phyloP scores from a whole-genome alignment of 2,797 vertebrate genomes.

The Argya squamiceps region DNA sequence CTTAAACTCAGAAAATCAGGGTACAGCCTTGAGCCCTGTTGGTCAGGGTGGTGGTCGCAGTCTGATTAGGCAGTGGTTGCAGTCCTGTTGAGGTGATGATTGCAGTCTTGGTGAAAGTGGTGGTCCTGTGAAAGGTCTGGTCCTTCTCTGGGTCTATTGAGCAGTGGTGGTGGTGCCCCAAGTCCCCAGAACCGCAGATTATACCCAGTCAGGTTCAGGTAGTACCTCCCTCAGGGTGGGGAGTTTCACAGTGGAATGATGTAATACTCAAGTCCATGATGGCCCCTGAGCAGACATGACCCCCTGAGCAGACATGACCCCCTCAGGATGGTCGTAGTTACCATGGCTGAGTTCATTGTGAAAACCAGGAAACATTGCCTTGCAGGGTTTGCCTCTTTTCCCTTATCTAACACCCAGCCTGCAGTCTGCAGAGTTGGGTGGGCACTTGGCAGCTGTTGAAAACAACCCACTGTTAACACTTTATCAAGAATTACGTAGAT shows the following conservation, averaged over 20 bases:
- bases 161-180: neutral
- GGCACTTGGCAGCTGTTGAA: neutral
- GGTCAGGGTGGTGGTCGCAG: neutral
- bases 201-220: neutral
- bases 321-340: neutral
- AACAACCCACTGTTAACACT: neutral
- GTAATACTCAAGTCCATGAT: neutral
- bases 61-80: neutral
- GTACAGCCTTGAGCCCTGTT: rapidly evolving
- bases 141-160: neutral
- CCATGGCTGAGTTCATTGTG: neutral
- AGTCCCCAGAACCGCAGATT: neutral
- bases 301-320: neutral
- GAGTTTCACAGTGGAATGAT: neutral
- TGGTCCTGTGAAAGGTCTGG: neutral
- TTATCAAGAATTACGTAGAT: neutral
- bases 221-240: neutral
- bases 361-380: neutral
- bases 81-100: neutral
- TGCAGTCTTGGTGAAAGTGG: neutral
- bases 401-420: no score
- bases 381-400: neutral
- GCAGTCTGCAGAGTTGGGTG: neutral
- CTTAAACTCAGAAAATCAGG: neutral
- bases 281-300: neutral